Conservation (phyloP, 2,113 vertebrate species). For the Tauraco erythrolophus region DNA sequence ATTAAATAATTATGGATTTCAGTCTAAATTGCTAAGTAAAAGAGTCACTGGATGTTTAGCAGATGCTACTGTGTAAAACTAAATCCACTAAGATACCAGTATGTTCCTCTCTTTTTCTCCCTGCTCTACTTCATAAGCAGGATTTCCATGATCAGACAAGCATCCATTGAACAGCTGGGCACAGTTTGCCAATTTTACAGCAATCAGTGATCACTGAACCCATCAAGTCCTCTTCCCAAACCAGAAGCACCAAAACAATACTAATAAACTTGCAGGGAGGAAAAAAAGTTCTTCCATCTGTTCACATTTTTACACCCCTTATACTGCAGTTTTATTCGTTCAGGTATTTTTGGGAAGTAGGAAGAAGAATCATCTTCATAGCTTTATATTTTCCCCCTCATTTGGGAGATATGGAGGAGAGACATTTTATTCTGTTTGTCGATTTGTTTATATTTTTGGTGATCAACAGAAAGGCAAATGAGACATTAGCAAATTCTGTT, state of each 20-base stretch:
- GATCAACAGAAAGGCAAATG: background rate
- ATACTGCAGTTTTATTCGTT: background rate
- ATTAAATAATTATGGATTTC: slow-evolving; percentile 45
- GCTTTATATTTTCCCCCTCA: background rate
- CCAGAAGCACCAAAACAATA: slow-evolving; percentile 60
- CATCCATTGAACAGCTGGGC: slow-evolving; percentile 58
- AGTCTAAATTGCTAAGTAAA: slow-evolving; percentile 23
- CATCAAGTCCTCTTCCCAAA: slow-evolving; percentile 73
- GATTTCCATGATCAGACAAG: slow-evolving; percentile 55
- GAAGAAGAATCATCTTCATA: background rate
- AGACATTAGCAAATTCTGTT: background rate
- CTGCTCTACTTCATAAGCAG: slow-evolving; percentile 3
- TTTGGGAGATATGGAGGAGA: background rate
- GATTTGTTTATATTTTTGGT: background rate
- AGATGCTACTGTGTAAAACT: slow-evolving; percentile 32
- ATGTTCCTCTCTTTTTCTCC: background rate
- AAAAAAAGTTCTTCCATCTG: slow-evolving; percentile 77
- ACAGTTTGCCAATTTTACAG: slow-evolving; percentile 55
- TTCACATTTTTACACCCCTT: slow-evolving; percentile 39
- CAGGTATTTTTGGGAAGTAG: background rate
- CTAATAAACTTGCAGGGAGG: slow-evolving; percentile 64
- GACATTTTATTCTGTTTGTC: background rate
- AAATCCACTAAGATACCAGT: slow-evolving; percentile 27
- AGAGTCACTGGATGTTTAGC: slow-evolving; percentile 4
- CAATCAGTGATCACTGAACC: slow-evolving; percentile 37